Evolutionary conservation across 2,113 vertebrate species (phyloP).

Genomic region (Petroica traversi): DNA sequence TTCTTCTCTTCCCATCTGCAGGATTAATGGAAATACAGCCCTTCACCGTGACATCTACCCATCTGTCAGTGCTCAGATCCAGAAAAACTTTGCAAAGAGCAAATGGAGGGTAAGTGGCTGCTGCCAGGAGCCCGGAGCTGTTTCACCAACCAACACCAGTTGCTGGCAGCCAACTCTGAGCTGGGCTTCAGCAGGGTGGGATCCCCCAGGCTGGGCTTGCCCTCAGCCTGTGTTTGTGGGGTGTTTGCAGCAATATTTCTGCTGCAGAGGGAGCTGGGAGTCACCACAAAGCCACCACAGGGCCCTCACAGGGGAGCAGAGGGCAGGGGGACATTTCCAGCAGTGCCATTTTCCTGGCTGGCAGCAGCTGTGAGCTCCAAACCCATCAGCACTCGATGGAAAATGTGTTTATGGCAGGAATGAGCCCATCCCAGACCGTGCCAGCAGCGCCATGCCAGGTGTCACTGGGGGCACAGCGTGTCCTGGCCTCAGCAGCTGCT

Average conservation of each 20-base stretch:
- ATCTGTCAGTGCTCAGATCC: slow-evolving; percentile 90
- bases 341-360: not conserved
- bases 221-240: fast-evolving
- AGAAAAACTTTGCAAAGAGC: slow-evolving; percentile 91
- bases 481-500: fast-evolving
- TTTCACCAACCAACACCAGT: not conserved
- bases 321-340: not conserved
- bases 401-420: fast-evolving
- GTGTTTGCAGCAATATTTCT: not conserved
- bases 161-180: not conserved
- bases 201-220: not conserved
- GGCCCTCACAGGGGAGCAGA: not conserved
- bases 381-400: not conserved
- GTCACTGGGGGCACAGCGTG: fast-evolving
- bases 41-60: slow-evolving; percentile 86
- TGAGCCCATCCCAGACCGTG: fast-evolving
- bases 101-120: slow-evolving; percentile 87
- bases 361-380: not conserved
- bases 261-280: not conserved
- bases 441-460: not conserved
- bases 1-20: slow-evolving; percentile 67
- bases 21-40: slow-evolving; percentile 88
- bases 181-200: not conserved
- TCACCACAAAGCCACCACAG: fast-evolving
- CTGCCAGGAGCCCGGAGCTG: not conserved